phyloP scores from a whole-genome alignment of 2,113 vertebrate genomes.

The Chaetodon trifascialis region DNA sequence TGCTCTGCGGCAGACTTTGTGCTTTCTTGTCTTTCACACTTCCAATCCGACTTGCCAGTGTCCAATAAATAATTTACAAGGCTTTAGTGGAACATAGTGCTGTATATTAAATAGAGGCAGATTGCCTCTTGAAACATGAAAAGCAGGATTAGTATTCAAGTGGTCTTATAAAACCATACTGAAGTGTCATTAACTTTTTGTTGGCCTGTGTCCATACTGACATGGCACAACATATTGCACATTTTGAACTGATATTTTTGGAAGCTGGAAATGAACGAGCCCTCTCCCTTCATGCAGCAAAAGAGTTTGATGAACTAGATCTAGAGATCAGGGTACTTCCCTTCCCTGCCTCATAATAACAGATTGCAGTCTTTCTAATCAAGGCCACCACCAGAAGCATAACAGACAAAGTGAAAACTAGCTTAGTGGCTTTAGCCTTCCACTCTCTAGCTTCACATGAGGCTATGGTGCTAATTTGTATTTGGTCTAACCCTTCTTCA shows the following conservation, averaged over 20 bases:
- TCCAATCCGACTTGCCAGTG: constrained; percentile 10
- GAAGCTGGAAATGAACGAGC: neutral
- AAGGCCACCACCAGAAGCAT: constrained; percentile 13
- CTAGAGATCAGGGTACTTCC: constrained; percentile 4
- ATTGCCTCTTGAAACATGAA: constrained; percentile 42
- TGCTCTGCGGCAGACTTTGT: neutral
- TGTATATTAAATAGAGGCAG: constrained; percentile 50
- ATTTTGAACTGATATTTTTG: constrained; percentile 14
- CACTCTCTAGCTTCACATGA: constrained; percentile 36
- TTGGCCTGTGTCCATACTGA: neutral
- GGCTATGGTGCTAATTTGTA: constrained; percentile 57
- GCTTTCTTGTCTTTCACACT: constrained; percentile 8
- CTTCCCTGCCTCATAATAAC: neutral
- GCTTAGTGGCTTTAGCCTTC: constrained; percentile 19
- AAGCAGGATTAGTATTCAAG: constrained; percentile 50
- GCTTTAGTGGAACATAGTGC: constrained; percentile 19
- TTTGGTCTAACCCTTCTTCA: constrained; percentile 66
- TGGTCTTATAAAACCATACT: constrained; percentile 47
- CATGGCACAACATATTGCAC: neutral
- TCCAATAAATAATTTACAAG: constrained; percentile 69
- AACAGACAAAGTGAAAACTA: constrained; percentile 44
- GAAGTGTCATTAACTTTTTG: constrained; percentile 38
- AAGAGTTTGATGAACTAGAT: constrained; percentile 20
- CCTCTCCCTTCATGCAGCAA: neutral
- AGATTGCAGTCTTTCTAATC: constrained; percentile 14